Percentiles rank a stretch among this genome's conserved stretches.
These are phyloP conservation scores for Phoeniculus purpureus DNA, from an alignment of 2,797 vertebrate species.

Conservation along the genomic window DNA sequence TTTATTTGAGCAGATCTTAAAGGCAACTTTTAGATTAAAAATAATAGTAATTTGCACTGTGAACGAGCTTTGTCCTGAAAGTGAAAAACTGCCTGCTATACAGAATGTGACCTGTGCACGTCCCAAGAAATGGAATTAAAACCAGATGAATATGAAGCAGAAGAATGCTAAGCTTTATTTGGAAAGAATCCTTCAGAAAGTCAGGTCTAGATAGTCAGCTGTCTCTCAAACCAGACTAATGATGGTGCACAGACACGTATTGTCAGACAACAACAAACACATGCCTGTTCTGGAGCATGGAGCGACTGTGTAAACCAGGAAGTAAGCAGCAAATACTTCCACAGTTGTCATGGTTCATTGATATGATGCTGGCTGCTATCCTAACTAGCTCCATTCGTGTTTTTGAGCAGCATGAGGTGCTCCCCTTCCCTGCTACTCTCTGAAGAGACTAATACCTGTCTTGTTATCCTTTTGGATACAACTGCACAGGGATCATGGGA, in stretches of 20 bases:
- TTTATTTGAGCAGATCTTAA: not conserved
- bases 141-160: not conserved
- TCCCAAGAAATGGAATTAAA: not conserved
- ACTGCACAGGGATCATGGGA: fast-evolving
- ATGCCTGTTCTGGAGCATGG: not conserved
- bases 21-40: not conserved
- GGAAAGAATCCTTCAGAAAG: conserved; percentile 12
- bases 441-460: not conserved
- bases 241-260: not conserved
- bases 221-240: not conserved
- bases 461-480: not conserved
- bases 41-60: not conserved
- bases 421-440: not conserved
- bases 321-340: not conserved
- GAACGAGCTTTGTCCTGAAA: not conserved
- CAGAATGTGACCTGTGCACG: not conserved
- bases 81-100: not conserved
- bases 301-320: not conserved
- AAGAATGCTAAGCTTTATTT: conserved; percentile 15
- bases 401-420: not conserved
- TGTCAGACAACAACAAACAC: not conserved
- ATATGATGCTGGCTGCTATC: fast-evolving
- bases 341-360: not conserved
- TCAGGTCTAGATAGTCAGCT: conserved; percentile 36
- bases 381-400: fast-evolving